Percentiles rank a stretch among this genome's conserved stretches.
These are phyloP conservation scores for Synanthedon formicaeformis DNA, from an alignment of 2,888 invertebrate genomes.

Conservation along the genomic window DNA sequence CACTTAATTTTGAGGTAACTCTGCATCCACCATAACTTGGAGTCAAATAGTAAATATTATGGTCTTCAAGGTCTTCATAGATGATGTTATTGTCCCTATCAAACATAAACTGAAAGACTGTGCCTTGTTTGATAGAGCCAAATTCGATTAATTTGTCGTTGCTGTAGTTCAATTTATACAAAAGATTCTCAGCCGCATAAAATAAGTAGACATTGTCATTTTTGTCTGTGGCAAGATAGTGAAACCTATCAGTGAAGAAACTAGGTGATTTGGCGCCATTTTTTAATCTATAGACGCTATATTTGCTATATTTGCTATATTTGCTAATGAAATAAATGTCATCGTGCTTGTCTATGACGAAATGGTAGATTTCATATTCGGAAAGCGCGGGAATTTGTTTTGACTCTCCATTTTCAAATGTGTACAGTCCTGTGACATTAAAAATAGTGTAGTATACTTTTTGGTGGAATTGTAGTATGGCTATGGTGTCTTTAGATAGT, in stretches of 20 bases:
- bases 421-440: too few species aligned
- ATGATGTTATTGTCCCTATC: slow-evolving; percentile 42
- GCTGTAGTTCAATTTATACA: slow-evolving; percentile 35
- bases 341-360: too few species aligned
- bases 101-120: slow-evolving; percentile 31
- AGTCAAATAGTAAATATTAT: slow-evolving; percentile 33
- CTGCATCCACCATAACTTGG: slow-evolving; percentile 35
- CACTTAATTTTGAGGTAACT: too few species aligned
- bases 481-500: slow-evolving; percentile 34
- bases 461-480: slow-evolving; percentile 24
- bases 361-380: too few species aligned
- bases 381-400: too few species aligned
- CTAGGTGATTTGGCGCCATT: too few species aligned
- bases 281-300: too few species aligned
- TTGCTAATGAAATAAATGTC: too few species aligned
- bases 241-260: slow-evolving; percentile 22
- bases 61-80: slow-evolving; percentile 31
- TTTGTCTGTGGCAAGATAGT: slow-evolving; percentile 34
- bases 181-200: too few species aligned
- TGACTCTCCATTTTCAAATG: too few species aligned
- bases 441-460: too few species aligned
- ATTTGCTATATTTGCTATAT: too few species aligned
- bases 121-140: slow-evolving; percentile 28
- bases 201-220: slow-evolving; percentile 29
- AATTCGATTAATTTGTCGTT: slow-evolving; percentile 23